Evolutionary conservation across 1,140 invertebrate genomes (phyloP).

Genomic region (Drosophila ironensis): DNA sequence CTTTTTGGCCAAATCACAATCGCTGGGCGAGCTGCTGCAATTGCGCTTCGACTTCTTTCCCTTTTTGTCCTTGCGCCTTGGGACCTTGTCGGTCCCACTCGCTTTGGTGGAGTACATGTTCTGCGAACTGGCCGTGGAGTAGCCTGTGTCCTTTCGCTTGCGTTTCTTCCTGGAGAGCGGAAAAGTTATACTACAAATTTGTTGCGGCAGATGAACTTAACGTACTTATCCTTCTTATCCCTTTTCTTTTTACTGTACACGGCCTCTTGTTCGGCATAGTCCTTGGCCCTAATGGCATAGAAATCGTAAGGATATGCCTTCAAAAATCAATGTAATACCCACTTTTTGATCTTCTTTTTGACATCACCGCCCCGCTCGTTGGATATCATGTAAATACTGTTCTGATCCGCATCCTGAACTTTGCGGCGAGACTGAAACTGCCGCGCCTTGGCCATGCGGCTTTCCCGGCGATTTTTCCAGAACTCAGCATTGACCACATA

Average conservation of each 20-base stretch:
- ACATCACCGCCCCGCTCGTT: constrained; percentile 72
- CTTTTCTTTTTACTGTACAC: constrained; percentile 67
- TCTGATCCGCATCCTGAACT: constrained; percentile 76
- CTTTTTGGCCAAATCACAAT: constrained; percentile 64
- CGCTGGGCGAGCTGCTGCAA: constrained; percentile 66
- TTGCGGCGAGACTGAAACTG: constrained; percentile 80
- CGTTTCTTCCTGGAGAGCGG: constrained; percentile 78
- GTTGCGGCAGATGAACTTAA: too few relatives aligned
- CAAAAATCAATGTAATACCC: neutral
- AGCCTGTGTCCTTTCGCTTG: constrained; percentile 85
- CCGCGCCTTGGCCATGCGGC: constrained; percentile 81
- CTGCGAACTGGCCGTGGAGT: constrained; percentile 86
- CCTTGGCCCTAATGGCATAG: constrained; percentile 64
- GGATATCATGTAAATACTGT: constrained; percentile 85
- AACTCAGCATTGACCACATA: constrained; percentile 89
- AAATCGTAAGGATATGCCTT: too few relatives aligned
- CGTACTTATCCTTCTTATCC: constrained; percentile 68
- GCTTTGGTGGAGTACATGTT: constrained; percentile 81
- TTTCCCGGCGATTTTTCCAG: constrained; percentile 83
- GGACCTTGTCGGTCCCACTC: constrained; percentile 55
- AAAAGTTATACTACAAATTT: neutral
- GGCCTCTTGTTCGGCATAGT: constrained; percentile 74
- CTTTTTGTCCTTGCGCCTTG: constrained; percentile 72
- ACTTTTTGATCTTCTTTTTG: constrained; percentile 76
- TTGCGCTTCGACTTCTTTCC: constrained; percentile 71